Evolutionary conservation across 2,888 invertebrate genomes (phyloP).

Genomic region (Silvanus unidentatus): DNA sequence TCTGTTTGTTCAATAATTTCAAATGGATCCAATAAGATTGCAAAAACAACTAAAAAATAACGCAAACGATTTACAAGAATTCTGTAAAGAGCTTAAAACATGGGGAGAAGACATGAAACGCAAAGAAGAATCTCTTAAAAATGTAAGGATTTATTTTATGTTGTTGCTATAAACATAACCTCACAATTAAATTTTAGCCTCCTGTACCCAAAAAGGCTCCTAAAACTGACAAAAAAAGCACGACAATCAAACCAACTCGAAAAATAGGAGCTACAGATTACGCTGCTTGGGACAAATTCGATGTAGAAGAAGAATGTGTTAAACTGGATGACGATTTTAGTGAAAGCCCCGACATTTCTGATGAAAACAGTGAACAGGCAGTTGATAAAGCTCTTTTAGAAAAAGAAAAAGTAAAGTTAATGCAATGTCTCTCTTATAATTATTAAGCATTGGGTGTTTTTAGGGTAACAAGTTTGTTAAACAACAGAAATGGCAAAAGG

Average conservation of each 20-base stretch:
- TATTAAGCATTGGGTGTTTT: conserved; percentile 26
- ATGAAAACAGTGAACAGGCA: conserved; percentile 51
- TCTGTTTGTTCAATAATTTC: too few species aligned
- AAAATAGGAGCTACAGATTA: conserved; percentile 52
- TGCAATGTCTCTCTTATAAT: conserved; percentile 3
- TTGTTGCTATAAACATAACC: conserved; percentile 6
- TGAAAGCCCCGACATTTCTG: conserved; percentile 47
- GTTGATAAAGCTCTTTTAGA: conserved; percentile 60
- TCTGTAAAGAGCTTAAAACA: conserved; percentile 63
- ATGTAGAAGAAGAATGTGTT: conserved; percentile 65
- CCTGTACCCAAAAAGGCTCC: background rate
- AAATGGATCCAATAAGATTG: conserved; percentile 58
- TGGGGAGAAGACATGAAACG: conserved; percentile 70
- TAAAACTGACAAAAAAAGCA: too few species aligned
- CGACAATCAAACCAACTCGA: background rate
- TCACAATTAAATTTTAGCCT: conserved; percentile 7
- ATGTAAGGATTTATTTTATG: conserved; percentile 2
- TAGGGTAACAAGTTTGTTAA: conserved; percentile 80
- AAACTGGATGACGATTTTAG: conserved; percentile 54
- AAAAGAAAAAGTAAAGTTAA: conserved; percentile 58
- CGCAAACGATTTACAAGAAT: conserved; percentile 62
- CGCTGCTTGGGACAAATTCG: conserved; percentile 71
- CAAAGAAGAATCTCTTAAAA: conserved; percentile 50
- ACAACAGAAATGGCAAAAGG: conserved; percentile 73
- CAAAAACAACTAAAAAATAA: conserved; percentile 70